Percentiles rank a stretch among this genome's conserved stretches.
Conservation (phyloP, 1,140 invertebrate genomes). For the Drosophila biarmipes region DNA sequence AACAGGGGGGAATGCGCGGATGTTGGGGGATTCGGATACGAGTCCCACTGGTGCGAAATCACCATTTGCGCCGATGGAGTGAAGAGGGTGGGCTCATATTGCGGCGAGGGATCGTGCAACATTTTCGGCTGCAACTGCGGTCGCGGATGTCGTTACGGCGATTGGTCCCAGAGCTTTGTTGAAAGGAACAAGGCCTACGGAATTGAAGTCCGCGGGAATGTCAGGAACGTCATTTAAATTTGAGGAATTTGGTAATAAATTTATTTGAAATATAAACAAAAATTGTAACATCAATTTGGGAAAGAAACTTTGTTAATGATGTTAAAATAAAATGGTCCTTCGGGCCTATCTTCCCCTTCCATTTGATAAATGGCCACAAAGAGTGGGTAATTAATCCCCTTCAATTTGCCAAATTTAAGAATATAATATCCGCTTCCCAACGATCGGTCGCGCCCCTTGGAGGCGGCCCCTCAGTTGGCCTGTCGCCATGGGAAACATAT, state of each 20-base stretch:
- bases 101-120: conserved; percentile 18
- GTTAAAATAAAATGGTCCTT: too few relatives aligned
- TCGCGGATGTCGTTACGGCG: neutral
- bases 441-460: neutral
- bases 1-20: neutral
- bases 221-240: too few relatives aligned
- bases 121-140: conserved; percentile 11
- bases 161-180: neutral
- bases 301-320: too few relatives aligned
- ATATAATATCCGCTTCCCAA: neutral
- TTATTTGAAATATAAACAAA: too few relatives aligned
- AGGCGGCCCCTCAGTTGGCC: conserved; percentile 34
- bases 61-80: conserved; percentile 10
- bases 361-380: too few relatives aligned
- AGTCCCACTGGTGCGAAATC: neutral
- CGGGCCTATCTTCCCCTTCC: too few relatives aligned
- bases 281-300: too few relatives aligned
- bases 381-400: too few relatives aligned
- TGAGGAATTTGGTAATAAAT: too few relatives aligned
- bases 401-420: neutral
- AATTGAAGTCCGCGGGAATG: neutral
- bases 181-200: too few relatives aligned
- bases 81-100: neutral
- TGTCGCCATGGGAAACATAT: conserved; percentile 43
- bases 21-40: neutral